Evolutionary conservation across 2,888 invertebrate species (phyloP).

Genomic region (Leucozona laternaria): DNA sequence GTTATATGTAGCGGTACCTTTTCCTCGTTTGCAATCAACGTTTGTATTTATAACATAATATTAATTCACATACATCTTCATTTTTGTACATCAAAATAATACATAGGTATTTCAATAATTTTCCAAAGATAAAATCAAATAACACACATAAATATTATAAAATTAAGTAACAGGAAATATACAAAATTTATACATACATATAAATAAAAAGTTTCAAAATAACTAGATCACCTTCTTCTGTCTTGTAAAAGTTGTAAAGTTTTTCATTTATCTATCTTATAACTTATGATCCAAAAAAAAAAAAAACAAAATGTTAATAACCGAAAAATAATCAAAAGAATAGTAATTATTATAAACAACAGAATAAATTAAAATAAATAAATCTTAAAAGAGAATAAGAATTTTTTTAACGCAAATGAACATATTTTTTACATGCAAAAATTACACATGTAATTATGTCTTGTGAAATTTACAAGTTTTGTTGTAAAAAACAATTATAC

Average conservation of each 20-base stretch:
- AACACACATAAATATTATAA: not conserved
- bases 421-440: slow-evolving; percentile 74
- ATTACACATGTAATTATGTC: slow-evolving; percentile 59
- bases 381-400: slow-evolving; percentile 41
- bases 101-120: not conserved
- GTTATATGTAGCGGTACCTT: no score
- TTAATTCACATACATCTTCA: not conserved
- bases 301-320: slow-evolving; percentile 58
- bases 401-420: slow-evolving; percentile 73
- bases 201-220: slow-evolving; percentile 12
- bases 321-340: slow-evolving; percentile 69
- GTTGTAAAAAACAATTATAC: slow-evolving; percentile 70
- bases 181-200: slow-evolving; percentile 39
- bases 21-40: no score
- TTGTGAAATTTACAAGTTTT: slow-evolving; percentile 75
- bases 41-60: not conserved
- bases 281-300: slow-evolving; percentile 39
- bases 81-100: not conserved
- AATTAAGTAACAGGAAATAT: slow-evolving; percentile 35
- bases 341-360: no score
- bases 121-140: not conserved
- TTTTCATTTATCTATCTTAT: slow-evolving; percentile 61
- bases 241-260: slow-evolving; percentile 73
- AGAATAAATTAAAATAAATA: slow-evolving; percentile 11
- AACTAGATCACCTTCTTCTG: slow-evolving; percentile 52